Evolutionary conservation across 2,888 invertebrate species (phyloP).

Genomic region (Drosophila melanocephala): DNA sequence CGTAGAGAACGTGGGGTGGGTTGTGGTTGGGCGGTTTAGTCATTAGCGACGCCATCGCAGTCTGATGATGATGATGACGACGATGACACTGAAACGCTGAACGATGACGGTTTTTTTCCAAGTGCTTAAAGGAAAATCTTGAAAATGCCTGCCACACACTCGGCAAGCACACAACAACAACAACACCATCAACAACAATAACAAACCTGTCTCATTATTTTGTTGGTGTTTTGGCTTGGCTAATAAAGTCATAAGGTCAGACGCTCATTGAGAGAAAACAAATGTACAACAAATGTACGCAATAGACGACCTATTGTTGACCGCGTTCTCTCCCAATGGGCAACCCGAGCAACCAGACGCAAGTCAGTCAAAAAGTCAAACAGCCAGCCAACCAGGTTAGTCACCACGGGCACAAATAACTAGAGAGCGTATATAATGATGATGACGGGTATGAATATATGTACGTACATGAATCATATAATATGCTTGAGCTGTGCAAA

Average conservation of each 20-base stretch:
- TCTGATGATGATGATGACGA: slow-evolving; percentile 15
- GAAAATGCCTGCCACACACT: slow-evolving; percentile 42
- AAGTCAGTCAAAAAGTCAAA: slow-evolving; percentile 8
- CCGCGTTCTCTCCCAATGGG: slow-evolving; percentile 36
- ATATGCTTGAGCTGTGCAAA: slow-evolving; percentile 9
- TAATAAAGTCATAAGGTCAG: slow-evolving; percentile 66
- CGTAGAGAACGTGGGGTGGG: not conserved
- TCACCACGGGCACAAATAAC: slow-evolving; percentile 22
- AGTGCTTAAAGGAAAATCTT: slow-evolving; percentile 50
- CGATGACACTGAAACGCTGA: slow-evolving; percentile 22
- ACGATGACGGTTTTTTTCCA: slow-evolving; percentile 38
- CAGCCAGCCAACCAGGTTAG: slow-evolving; percentile 2
- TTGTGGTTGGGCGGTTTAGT: slow-evolving; percentile 35
- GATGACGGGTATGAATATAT: not conserved
- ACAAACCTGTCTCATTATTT: slow-evolving; percentile 58
- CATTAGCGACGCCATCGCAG: slow-evolving; percentile 54
- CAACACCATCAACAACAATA: slow-evolving; percentile 7
- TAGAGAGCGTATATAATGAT: slow-evolving; percentile 20
- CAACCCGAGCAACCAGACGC: slow-evolving; percentile 20
- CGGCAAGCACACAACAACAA: not conserved
- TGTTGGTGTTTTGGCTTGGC: slow-evolving; percentile 18
- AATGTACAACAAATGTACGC: slow-evolving; percentile 32
- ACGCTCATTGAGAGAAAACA: slow-evolving; percentile 34
- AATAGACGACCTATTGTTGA: slow-evolving; percentile 48
- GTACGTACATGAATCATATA: not conserved